phyloP scores from a whole-genome alignment of 2,888 invertebrate genomes.

The Synergus gifuensis region DNA sequence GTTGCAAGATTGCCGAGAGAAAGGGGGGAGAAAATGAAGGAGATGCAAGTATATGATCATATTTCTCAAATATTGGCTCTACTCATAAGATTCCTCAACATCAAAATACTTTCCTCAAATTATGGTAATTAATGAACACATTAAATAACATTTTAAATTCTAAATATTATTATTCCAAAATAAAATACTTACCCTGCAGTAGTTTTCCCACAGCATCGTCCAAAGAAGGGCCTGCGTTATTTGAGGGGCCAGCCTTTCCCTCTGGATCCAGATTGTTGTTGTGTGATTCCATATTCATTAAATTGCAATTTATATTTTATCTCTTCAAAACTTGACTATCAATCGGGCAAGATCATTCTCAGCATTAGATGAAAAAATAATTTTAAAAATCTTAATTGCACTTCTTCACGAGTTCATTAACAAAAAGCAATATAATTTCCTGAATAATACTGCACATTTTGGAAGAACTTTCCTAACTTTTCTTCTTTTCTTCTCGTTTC shows the following conservation, averaged over 20 bases:
- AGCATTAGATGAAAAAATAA: neutral
- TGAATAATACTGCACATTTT: conserved; percentile 6
- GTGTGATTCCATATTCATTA: conserved; percentile 56
- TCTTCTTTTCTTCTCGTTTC: neutral
- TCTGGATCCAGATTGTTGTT: conserved; percentile 46
- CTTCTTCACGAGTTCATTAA: conserved; percentile 2
- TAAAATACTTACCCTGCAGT: conserved; percentile 68
- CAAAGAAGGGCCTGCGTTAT: conserved; percentile 63
- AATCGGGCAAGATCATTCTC: conserved; percentile 3
- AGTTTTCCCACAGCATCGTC: conserved; percentile 75
- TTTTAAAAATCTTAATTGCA: neutral
- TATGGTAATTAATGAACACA: neutral
- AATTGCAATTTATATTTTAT: neutral
- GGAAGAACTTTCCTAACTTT: conserved; percentile 5
- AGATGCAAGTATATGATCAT: conserved; percentile 36
- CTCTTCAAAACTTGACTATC: neutral
- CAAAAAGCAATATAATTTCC: conserved; percentile 1
- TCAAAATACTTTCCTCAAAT: conserved; percentile 1
- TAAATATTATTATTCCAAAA: neutral
- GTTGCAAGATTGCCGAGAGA: conserved; percentile 21
- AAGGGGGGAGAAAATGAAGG: conserved; percentile 30
- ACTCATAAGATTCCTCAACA: conserved; percentile 3
- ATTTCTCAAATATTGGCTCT: conserved; percentile 34
- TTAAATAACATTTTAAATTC: neutral
- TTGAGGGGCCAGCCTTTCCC: conserved; percentile 63